Conservation (phyloP, 2,113 vertebrate species). For the Myiozetetes cayanensis region DNA sequence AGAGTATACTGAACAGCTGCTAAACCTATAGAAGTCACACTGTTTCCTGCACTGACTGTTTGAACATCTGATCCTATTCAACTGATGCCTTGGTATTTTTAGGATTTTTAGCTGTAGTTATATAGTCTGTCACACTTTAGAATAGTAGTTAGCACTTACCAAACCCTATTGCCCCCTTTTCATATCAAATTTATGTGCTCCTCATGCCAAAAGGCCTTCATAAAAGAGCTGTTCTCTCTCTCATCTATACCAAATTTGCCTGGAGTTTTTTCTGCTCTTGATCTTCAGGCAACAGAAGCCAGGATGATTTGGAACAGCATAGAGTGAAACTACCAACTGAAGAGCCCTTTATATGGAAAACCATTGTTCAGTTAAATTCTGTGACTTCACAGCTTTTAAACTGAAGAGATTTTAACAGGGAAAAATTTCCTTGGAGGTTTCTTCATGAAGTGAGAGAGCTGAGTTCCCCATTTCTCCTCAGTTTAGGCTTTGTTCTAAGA, state of each 20-base stretch:
- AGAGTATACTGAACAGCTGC: neutral
- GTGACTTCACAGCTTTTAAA: constrained; percentile 52
- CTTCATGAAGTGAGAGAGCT: constrained; percentile 31
- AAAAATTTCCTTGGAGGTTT: constrained; percentile 13
- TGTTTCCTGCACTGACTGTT: neutral
- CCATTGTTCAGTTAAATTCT: constrained; percentile 55
- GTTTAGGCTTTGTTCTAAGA: constrained; percentile 12
- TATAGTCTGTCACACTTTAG: too few relatives aligned
- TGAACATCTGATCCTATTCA: neutral
- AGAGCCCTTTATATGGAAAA: constrained; percentile 44
- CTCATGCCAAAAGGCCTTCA: too few relatives aligned
- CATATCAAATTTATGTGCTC: too few relatives aligned
- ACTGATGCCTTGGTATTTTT: too few relatives aligned
- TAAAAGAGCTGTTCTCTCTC: too few relatives aligned
- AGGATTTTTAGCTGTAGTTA: too few relatives aligned
- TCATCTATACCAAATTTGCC: too few relatives aligned
- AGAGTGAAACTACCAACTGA: constrained; percentile 19
- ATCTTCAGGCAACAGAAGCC: neutral
- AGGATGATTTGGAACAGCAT: constrained; percentile 32
- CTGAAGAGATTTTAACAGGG: constrained; percentile 52
- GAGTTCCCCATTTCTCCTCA: neutral
- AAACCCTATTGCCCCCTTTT: too few relatives aligned
- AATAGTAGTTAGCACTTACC: too few relatives aligned
- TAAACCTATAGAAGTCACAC: constrained; percentile 27
- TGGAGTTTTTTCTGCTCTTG: too few relatives aligned